These are phyloP conservation scores for Pogonognathellus flavescens DNA, from an alignment of 1,140 invertebrate species.

Conservation along the genomic window DNA sequence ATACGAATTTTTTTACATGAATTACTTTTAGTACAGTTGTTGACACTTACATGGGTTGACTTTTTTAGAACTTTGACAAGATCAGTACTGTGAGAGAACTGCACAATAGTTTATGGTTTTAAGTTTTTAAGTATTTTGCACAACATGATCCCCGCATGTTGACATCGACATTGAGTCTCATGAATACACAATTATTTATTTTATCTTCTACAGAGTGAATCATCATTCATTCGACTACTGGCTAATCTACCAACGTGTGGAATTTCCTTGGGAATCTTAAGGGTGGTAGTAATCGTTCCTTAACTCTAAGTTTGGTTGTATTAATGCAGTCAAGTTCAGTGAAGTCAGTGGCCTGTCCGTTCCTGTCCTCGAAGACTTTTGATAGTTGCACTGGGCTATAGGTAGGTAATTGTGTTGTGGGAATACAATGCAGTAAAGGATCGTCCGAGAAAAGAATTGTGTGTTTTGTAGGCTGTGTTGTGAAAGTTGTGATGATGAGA, in stretches of 20 bases:
- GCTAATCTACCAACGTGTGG: neutral
- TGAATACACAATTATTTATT: neutral
- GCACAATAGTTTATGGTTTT: too few species aligned
- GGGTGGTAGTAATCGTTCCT: neutral
- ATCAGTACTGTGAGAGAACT: too few species aligned
- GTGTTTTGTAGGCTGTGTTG: neutral
- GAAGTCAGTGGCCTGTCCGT: neutral
- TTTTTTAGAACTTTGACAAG: too few species aligned
- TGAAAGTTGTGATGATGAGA: neutral
- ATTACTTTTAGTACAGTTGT: too few species aligned
- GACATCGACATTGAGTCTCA: neutral
- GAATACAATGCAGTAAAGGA: neutral
- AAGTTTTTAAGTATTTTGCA: too few species aligned
- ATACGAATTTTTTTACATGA: too few species aligned
- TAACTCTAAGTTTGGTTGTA: neutral
- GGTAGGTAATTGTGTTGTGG: neutral
- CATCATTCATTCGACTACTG: neutral
- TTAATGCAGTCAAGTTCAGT: neutral
- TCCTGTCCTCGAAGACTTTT: constrained; percentile 8
- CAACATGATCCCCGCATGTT: too few species aligned
- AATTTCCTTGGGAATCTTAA: neutral
- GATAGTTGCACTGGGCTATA: neutral
- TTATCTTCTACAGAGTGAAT: too few species aligned
- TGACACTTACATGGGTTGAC: too few species aligned
- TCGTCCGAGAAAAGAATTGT: neutral